Evolutionary conservation across 2,113 vertebrate genomes (phyloP), one percentile per base, ranked within the genome.

Genomic region (Prunella fulvescens): DNA sequence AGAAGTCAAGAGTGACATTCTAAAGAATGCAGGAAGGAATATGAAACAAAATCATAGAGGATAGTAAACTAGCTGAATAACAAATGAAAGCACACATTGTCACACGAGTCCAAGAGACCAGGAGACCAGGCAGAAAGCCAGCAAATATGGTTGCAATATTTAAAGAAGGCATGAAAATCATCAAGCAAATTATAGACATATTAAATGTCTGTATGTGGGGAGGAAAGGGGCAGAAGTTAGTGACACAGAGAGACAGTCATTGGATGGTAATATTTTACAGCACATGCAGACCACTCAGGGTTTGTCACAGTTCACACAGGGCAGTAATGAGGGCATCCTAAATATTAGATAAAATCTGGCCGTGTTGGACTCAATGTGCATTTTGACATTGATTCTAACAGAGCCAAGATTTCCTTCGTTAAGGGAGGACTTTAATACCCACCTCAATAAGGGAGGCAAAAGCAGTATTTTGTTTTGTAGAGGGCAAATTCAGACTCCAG

Each of bases 81-180:
- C 48, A 95, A 95, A 93, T 39, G 61, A 93, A 92, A 93, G 58
- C 8, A 64, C 57, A 81, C 19, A 20, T 53, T 76, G 61, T 62
- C 51, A 48, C 58, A 91, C 17, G 18, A 85, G 40, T 88, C 67
- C 87, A 87, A 61, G 56, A 86, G 57, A 86, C 40, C n/a, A 82
- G 58, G 56, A 86, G 64, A 86, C 37, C n/a, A 93, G 95, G 90
- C 80, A 94, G 37, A 40, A 83, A 72, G 74, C 88, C 94, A 97
- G 70, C 24, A 96, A 96, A 89, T 82, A 79, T 83, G 92, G 77
- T 79, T 95, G 74, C 51, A 94, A 95, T 95, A 91, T 81, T 94
- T 85, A 93, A 94, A 95, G 61, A 89, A 89, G 51, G 39, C 29
- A 93, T 83, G 87, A 90, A 94, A 93, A 90, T 95, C 42, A 87